Evolutionary conservation across 2,797 vertebrate genomes (phyloP), one percentile per base, ranked within the genome.

Genomic region (Channa striata): DNA sequence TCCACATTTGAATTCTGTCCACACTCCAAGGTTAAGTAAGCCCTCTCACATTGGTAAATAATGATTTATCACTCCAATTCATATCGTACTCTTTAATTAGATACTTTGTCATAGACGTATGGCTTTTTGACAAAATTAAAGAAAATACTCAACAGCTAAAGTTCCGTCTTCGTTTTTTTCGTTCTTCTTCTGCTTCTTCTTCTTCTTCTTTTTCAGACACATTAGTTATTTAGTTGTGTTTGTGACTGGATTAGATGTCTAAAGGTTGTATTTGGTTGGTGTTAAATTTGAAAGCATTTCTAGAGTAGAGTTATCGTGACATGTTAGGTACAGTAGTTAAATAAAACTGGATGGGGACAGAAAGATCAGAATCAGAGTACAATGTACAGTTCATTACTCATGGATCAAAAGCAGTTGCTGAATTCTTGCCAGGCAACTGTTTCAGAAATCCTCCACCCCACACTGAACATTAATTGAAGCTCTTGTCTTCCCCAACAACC

Each of bases 11-110:
- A 83, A 93, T 92, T 91, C 91, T 59, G 70, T 71, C 39, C 49
- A 80, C 87, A 72, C 74, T 72, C 78, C 91, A 93, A 92, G 91
- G 90, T 93, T 92, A 92, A 90, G 84, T 89, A 90, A 91, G 81
- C 82, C 68, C 76, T 83, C 86, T 90, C 87, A 86, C 74, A 80
- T 71, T 34, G 58, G 89, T 89, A 91, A 90, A 91, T 89, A 92
- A 86, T 89, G 78, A 90, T 90, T 87, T 86, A 89, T 91, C 68
- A 72, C 82, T 77, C 63, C 69, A 80, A 82, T 88, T 91, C 80
- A 84, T 84, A 81, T 82, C 77, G 79, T 78, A n/a, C 61, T 87
- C 20, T 59, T 46, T 82, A 78, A 87, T 88, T 87, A 71, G 23
- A 72, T 73, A 70, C 78, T 81, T 87, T 80, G 17, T 49, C 43